Evolutionary conservation across 2,113 vertebrate genomes (phyloP).

Genomic region (Lamprologus lemairii): DNA sequence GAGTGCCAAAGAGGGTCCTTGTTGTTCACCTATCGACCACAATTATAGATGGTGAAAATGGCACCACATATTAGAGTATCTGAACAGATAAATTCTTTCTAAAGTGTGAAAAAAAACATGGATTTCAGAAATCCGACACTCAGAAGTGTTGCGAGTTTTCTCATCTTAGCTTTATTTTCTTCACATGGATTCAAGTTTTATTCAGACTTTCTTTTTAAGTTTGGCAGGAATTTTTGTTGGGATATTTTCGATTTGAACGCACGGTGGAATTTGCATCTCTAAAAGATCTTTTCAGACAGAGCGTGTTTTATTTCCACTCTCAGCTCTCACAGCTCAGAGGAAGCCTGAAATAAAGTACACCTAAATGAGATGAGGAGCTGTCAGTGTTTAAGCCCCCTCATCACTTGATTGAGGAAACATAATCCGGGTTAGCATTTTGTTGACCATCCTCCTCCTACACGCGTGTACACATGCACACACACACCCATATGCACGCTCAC

Average conservation of each 20-base stretch:
- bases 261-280: background rate
- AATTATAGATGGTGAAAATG: background rate
- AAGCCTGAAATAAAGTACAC: conserved; percentile 1
- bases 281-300: background rate
- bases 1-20: background rate
- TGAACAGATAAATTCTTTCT: background rate
- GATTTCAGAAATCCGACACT: background rate
- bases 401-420: conserved; percentile 33
- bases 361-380: conserved; percentile 20
- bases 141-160: background rate
- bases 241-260: background rate
- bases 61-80: background rate
- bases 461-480: background rate
- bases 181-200: background rate
- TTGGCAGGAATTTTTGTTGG: background rate
- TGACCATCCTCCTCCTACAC: conserved; percentile 24
- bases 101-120: background rate
- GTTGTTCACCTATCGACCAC: background rate
- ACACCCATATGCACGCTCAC: background rate
- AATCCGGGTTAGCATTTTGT: conserved; percentile 28
- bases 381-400: conserved; percentile 19
- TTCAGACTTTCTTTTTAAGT: background rate
- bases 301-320: background rate
- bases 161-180: background rate
- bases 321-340: background rate